A percentile compares a stretch with the other conserved stretches of the same genome.
phyloP scores from a whole-genome alignment of 2,113 vertebrate genomes.

The Sterrhoptilus dennistouni region DNA sequence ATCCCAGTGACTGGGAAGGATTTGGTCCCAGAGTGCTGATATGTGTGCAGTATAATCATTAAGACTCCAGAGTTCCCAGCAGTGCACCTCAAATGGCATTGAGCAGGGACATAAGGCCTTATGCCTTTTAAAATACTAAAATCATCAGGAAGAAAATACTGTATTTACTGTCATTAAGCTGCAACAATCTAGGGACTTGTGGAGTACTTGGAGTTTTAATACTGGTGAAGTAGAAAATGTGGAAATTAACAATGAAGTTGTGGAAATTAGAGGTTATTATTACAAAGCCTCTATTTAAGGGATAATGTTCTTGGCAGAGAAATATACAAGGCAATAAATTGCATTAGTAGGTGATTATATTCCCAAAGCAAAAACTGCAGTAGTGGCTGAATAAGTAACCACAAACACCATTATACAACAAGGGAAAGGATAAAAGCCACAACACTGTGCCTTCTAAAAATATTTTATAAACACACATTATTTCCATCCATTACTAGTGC shows the following conservation, averaged over 20 bases:
- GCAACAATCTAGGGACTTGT: not conserved
- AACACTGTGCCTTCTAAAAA: not conserved
- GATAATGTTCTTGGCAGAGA: slow-evolving; percentile 62
- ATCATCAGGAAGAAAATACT: not conserved
- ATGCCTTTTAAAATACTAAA: not conserved
- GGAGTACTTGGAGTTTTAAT: not conserved
- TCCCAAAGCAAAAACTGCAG: slow-evolving; percentile 45
- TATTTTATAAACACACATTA: not conserved
- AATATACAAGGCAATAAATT: slow-evolving; percentile 62
- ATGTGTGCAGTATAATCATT: not conserved
- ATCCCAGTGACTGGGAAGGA: not conserved
- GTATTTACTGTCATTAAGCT: not conserved
- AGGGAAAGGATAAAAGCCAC: slow-evolving; percentile 2
- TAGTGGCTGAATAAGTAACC: slow-evolving; percentile 46
- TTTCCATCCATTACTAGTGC: not conserved
- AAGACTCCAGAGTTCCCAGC: not conserved
- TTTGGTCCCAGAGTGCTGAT: not conserved
- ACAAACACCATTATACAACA: slow-evolving; percentile 24
- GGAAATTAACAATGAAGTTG: slow-evolving; percentile 49
- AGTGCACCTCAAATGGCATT: not conserved
- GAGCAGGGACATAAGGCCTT: not conserved
- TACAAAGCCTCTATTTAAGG: slow-evolving; percentile 53
- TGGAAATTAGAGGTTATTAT: slow-evolving; percentile 58
- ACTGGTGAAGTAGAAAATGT: not conserved
- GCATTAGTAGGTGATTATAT: slow-evolving; percentile 55